phyloP scores from a whole-genome alignment of 2,797 vertebrate genomes.

The Hybognathus amarus region DNA sequence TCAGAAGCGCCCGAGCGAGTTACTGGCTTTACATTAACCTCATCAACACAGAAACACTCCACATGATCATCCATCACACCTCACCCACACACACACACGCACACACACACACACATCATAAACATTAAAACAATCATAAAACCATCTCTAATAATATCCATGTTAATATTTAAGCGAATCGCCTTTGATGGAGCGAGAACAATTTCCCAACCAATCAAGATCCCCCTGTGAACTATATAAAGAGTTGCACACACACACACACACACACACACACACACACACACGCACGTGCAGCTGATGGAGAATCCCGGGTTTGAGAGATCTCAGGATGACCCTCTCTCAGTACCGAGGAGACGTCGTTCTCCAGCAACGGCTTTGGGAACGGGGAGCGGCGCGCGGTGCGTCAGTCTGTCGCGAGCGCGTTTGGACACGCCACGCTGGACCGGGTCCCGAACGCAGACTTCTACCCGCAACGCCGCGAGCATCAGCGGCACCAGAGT shows the following conservation, averaged over 20 bases:
- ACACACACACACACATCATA: background rate
- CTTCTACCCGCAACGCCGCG: slow-evolving; percentile 94
- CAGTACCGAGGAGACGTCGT: slow-evolving; percentile 84
- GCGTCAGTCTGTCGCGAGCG: slow-evolving; percentile 83
- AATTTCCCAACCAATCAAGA: slow-evolving; percentile 76
- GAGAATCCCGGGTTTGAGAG: slow-evolving; percentile 74
- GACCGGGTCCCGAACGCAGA: slow-evolving; percentile 92
- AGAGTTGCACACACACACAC: background rate
- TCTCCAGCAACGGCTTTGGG: slow-evolving; percentile 76
- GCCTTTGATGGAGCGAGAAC: slow-evolving; percentile 77
- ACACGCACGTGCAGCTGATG: slow-evolving; percentile 68
- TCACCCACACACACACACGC: background rate
- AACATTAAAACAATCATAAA: background rate
- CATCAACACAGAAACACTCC: slow-evolving; percentile 61
- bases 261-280: background rate
- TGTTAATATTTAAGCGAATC: slow-evolving; percentile 82
- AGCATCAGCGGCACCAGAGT: slow-evolving; percentile 90
- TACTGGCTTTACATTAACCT: slow-evolving; percentile 80
- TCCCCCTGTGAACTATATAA: slow-evolving; percentile 17
- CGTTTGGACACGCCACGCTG: slow-evolving; percentile 93
- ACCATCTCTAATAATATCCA: no score
- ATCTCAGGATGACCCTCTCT: slow-evolving; percentile 81
- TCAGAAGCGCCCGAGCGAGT: slow-evolving; percentile 72
- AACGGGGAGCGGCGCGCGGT: slow-evolving; percentile 80
- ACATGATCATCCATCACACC: slow-evolving; percentile 34